Evolutionary conservation across 1,140 invertebrate species (phyloP), one percentile per base, ranked within the genome.

Genomic region (Bombus confusus): DNA sequence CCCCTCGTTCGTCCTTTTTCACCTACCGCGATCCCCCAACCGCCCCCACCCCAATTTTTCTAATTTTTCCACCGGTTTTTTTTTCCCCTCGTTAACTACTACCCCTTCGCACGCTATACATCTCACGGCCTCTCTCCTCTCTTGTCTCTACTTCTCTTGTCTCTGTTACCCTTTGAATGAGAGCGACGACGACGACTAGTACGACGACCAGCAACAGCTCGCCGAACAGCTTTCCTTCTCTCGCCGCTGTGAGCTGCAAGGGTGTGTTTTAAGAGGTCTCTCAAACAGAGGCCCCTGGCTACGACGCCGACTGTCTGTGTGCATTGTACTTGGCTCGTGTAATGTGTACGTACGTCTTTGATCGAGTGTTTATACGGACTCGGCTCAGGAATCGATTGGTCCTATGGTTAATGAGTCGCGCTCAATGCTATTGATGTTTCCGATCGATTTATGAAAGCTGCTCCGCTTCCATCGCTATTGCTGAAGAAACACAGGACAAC

Each of bases 261-360:
- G 90, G 91, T 93, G 92, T 93, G 92, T 92, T 93, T 93, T 91
- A 91, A 92, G 92, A 93, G 92, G 88, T 90, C 89, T 90, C 90
- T 86, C 86, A 64, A 88, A 88, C 91, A 90, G 85, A 90, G 85
- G 85, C 81, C 76, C 78, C 59, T 80, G 85, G 81, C 81, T 77
- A 85, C 88, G 78, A 80, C 59, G 83, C 82, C 83, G 80, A 74
- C 83, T 85, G 86, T 77, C 79, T 82, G 80, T 89, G 74, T 90
- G 81, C 87, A 83, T 85, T 77, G 81, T 90, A 89, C 88, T 90
- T 90, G 88, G 82, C 73, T 69, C 86, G 88, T 89, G 86, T 90
- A 90, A 90, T 88, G 88, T 88, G 86, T 86, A 90, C 89, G 86
- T 74, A 78, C 88, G 86, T 90, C 83, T 90, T 89, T 88, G 89